Evolutionary conservation across 2,113 vertebrate genomes (phyloP).

Genomic region (Pycnonotus jocosus): DNA sequence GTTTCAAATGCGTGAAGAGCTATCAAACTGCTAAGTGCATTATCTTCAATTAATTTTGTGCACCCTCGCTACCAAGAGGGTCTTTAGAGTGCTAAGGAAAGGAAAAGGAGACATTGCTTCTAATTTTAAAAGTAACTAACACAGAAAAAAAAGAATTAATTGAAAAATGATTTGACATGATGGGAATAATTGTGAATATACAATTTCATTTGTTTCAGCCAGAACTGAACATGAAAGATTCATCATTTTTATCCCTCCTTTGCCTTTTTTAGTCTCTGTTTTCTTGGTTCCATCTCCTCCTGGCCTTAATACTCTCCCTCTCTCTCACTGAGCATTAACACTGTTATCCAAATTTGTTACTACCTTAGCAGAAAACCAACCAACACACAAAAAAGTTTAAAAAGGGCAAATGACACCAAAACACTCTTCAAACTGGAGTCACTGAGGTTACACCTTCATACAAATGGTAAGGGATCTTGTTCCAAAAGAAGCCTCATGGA

Average conservation of each 20-base stretch:
- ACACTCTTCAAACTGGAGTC: background rate
- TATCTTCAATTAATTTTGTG: constrained; percentile 49
- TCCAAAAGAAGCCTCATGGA: background rate
- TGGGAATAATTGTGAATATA: background rate
- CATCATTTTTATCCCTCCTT: background rate
- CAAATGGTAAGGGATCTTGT: background rate
- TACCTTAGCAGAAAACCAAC: background rate
- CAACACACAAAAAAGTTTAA: background rate
- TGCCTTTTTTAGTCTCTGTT: background rate
- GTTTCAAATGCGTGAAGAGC: constrained; percentile 30
- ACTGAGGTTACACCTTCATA: background rate
- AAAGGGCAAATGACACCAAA: background rate
- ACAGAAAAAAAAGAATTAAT: background rate
- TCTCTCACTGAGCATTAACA: background rate
- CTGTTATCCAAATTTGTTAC: background rate
- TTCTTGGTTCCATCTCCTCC: background rate
- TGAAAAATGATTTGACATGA: background rate
- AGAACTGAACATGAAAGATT: background rate
- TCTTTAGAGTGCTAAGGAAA: background rate
- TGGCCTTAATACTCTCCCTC: background rate
- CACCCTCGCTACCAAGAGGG: constrained; percentile 19
- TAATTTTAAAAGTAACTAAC: constrained; percentile 19
- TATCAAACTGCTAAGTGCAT: constrained; percentile 35
- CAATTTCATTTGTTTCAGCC: background rate
- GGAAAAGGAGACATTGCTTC: background rate